phyloP scores from a whole-genome alignment of 2,888 invertebrate species.

The Metacarcinus magister region DNA sequence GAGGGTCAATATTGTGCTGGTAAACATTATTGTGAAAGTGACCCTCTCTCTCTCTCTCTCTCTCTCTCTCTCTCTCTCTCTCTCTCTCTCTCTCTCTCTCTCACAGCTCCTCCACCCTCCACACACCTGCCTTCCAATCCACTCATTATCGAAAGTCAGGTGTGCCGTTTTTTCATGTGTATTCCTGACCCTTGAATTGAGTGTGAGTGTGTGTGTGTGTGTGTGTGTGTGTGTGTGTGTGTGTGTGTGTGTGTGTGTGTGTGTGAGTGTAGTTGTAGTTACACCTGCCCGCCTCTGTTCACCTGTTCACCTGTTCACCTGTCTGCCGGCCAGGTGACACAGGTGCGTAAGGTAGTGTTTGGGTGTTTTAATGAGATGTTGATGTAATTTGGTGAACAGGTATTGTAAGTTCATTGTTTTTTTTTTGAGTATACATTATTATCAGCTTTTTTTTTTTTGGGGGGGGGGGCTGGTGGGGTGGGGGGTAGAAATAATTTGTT shows the following conservation, averaged over 20 bases:
- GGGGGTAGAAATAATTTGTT: too few relatives aligned
- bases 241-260: too few relatives aligned
- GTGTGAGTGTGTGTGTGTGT: too few relatives aligned
- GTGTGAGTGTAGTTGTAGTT: neutral
- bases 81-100: conserved; percentile 15
- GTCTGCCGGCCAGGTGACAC: neutral
- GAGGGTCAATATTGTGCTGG: conserved; percentile 29
- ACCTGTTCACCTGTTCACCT: neutral
- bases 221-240: too few relatives aligned
- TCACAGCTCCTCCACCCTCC: neutral
- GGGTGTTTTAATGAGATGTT: neutral
- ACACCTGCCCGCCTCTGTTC: neutral
- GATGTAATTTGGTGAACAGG: neutral
- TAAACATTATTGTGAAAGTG: conserved; percentile 44
- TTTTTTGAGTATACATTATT: neutral
- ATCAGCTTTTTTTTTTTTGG: neutral
- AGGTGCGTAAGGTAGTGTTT: neutral
- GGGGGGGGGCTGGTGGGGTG: too few relatives aligned
- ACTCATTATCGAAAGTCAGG: neutral
- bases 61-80: conserved; percentile 26
- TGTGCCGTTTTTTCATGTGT: neutral
- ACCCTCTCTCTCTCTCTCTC: conserved; percentile 11
- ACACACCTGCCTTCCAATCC: neutral
- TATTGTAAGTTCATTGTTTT: too few relatives aligned
- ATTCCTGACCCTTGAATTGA: neutral